A percentile compares a stretch with the other conserved stretches of the same genome.
These are phyloP conservation scores for Neoitamus cyanurus DNA, from an alignment of 2,888 invertebrate species.

Conservation along the genomic window DNA sequence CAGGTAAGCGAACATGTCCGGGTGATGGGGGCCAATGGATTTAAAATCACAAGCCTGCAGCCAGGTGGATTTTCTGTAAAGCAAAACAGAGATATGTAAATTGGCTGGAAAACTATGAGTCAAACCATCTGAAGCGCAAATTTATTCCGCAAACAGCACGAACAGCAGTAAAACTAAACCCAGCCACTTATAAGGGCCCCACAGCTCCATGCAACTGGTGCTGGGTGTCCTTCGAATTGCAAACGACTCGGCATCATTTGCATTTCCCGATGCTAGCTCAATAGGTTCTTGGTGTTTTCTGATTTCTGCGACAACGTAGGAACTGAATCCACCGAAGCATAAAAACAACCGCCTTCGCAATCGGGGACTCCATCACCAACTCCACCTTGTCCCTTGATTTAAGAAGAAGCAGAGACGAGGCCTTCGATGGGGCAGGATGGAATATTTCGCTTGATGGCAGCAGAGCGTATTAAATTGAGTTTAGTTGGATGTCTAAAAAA, in stretches of 20 bases:
- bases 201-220: neutral
- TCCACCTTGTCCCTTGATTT: neutral
- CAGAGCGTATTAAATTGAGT: neutral
- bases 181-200: neutral
- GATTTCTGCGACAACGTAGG: neutral
- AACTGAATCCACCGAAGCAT: neutral
- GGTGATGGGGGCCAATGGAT: neutral
- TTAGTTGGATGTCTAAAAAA: neutral
- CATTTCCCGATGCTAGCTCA: neutral
- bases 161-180: neutral
- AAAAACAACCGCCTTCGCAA: neutral
- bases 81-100: constrained; percentile 26
- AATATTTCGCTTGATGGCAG: neutral
- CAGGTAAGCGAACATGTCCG: neutral
- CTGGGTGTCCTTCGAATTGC: neutral
- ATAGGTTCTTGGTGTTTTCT: neutral
- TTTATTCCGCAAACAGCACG: neutral
- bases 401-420: neutral
- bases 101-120: neutral
- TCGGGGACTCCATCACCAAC: neutral
- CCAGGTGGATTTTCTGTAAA: neutral
- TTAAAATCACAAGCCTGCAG: neutral
- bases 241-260: neutral
- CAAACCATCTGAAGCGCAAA: neutral
- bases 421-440: neutral